Base-by-base conservation (phyloP, 2,113 vertebrate species). In the Hippocampus zosterae region DNA sequence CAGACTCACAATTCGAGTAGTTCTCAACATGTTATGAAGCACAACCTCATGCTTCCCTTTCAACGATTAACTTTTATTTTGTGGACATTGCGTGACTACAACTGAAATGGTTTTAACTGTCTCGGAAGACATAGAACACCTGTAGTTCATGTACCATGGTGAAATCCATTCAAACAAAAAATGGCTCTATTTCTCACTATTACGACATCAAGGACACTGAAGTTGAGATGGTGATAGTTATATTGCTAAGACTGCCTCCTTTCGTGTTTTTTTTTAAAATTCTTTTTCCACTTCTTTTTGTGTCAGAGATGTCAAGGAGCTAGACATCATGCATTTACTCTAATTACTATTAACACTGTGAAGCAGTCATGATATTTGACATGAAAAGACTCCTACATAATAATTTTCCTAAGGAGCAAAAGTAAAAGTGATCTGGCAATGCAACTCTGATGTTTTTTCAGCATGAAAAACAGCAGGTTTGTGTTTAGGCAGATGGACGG, bases 401-500 rank as follows among this genome's bases (percentile, higher is more conserved):
- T 87, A 61, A 80, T 84, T 70, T 71, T 80, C 65, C 60, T 73
- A 46, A 71, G 65, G 37, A 81, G 75, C 72, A 72, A 62, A 73
- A 80, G 70, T 74, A 77, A 74, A 55, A 59, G 69, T 77, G 74
- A 78, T 85, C 73, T 81, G 82, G 80, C 79, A 64, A 77, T 76
- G 78, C 71, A 85, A 80, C 84, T 83, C 86, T 83, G 63, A 77
- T 80, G 65, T 80, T 67, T 81, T 78, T 78, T 76, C 72, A 57
- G 56, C 1, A 25, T 84, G 71, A 85, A 84, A 88, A 86, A 83
- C 90, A 90, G 89, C 89, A 89, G 89, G 85, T 88, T 91, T 88
- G 85, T 90, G 88, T 92, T 91, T 91, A 79, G 84, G 91, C 87
- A 90, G 89, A 91, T 91, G 90, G 87, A 87, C 83, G 67, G 86